Evolutionary conservation across 2,797 vertebrate species (phyloP), one percentile per base, ranked within the genome.

Genomic region (Pangasius larnaudii): DNA sequence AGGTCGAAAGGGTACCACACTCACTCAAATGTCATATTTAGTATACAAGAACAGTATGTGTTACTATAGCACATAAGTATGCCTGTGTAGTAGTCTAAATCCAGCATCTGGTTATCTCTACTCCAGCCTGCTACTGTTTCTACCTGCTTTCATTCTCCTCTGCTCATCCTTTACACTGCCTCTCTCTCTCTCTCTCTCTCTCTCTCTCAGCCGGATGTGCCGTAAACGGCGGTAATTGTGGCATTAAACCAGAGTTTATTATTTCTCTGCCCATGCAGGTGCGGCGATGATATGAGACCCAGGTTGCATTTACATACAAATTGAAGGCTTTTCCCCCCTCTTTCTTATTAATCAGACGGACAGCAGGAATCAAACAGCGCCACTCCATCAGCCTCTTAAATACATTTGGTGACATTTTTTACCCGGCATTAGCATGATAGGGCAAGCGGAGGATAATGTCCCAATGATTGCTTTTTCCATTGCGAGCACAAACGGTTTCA

Each of bases 341-440:
- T 85, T 85, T 88, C 67, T 98, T 96, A 99, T 99, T 99, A 99
- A 99, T 99, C 98, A 99, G 98, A 96, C 97, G 95, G 90, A 97
- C 98, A 98, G 97, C 97, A 97, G 98, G 98, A 98, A 98, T 98
- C 97, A 98, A 98, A 98, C 97, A 96, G 97, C 97, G 98, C 98
- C 97, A 98, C 98, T 99, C 98, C 97, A 98, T 99, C 98, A 98
- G 98, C 96, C 97, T 97, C 98, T 99, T 99, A 99, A 99, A 99
- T 99, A 99, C 98, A 99, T 99, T 99, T 99, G 98, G 97, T 99
- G 98, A 99, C 98, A 99, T 99, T 99, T 86, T 99, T 99, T 99
- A 99, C 97, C 98, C 97, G 96, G 97, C 98, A 99, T 99, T 99
- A 99, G 98, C 98, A 99, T 99, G 98, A 99, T 99, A 99, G 98